Conservation (phyloP, 1,140 invertebrate species). For the Trinorchestia longiramus region DNA sequence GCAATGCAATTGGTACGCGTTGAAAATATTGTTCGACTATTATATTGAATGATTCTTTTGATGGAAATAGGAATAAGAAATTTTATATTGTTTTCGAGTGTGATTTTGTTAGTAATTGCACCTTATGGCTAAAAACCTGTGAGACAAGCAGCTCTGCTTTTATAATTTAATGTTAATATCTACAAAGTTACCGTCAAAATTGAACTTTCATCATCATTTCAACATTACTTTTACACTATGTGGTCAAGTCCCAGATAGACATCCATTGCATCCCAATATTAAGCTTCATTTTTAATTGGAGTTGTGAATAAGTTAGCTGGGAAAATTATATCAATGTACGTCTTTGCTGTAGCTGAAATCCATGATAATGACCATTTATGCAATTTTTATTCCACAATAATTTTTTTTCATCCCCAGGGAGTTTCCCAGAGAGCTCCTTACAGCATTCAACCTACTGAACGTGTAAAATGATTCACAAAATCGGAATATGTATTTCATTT, state of each 20-base stretch:
- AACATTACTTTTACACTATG: neutral
- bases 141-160: neutral
- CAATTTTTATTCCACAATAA: neutral
- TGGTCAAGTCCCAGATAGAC: neutral
- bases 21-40: neutral
- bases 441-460: neutral
- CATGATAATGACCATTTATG: neutral
- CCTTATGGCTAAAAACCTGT: neutral
- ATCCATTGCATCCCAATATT: neutral
- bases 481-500: neutral
- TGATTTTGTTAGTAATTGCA: neutral
- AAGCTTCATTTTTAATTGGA: neutral
- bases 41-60: too few relatives aligned
- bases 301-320: neutral
- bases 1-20: neutral
- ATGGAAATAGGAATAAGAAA: neutral
- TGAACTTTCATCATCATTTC: neutral
- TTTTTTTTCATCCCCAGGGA: neutral
- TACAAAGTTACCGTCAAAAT: neutral
- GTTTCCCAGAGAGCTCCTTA: too few relatives aligned
- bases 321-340: neutral
- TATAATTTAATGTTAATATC: neutral
- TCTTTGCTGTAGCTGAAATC: neutral
- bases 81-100: neutral
- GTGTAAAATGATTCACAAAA: neutral